A percentile compares a stretch with the other conserved stretches of the same genome.
Evolutionary conservation across 2,888 invertebrate species (phyloP).

Genomic region (Campoplex nolae): DNA sequence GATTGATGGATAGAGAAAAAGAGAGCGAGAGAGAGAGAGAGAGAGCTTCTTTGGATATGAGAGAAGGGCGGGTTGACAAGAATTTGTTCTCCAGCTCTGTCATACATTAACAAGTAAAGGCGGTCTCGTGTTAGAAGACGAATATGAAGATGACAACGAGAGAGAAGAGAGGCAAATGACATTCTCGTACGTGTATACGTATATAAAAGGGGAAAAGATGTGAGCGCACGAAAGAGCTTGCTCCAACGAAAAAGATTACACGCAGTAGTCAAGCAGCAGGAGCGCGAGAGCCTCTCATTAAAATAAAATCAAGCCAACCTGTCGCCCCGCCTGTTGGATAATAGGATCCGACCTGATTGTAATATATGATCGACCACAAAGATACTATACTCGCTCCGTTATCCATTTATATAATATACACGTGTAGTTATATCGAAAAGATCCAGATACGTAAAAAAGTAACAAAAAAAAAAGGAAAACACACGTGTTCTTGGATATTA

Average conservation of each 20-base stretch:
- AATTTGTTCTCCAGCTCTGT: constrained; percentile 41
- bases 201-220: neutral
- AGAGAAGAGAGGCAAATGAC: neutral
- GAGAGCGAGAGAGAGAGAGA: neutral
- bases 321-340: constrained; percentile 76
- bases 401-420: constrained; percentile 15
- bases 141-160: constrained; percentile 28
- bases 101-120: constrained; percentile 9
- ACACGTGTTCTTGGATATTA: neutral
- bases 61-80: constrained; percentile 27
- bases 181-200: constrained; percentile 2
- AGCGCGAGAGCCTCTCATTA: constrained; percentile 63
- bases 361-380: constrained; percentile 72
- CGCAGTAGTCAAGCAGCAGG: constrained; percentile 33
- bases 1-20: neutral
- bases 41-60: neutral
- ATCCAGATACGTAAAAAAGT: neutral
- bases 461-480: neutral
- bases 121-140: constrained; percentile 8
- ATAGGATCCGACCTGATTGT: constrained; percentile 77
- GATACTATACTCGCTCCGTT: constrained; percentile 67
- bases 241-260: constrained; percentile 36
- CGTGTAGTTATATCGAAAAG: neutral
- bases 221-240: constrained; percentile 20
- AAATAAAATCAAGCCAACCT: constrained; percentile 75